Evolutionary conservation across 2,797 vertebrate genomes (phyloP).

Genomic region (Propithecus deckenii): DNA sequence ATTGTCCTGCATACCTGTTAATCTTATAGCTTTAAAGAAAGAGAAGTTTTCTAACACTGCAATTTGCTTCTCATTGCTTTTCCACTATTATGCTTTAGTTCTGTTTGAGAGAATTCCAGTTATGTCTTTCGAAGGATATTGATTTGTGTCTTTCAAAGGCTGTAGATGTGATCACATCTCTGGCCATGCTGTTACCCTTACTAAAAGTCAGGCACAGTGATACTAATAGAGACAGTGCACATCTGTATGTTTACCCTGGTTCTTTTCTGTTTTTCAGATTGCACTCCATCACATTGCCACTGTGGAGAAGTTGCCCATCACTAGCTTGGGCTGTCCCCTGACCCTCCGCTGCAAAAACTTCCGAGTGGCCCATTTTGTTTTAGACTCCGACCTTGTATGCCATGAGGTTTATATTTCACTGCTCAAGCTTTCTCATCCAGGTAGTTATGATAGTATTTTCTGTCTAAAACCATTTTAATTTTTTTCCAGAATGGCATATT

Average conservation of each 20-base stretch:
- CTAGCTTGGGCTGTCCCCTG: slow-evolving; percentile 83
- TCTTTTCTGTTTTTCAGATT: slow-evolving; percentile 81
- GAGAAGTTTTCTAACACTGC: not conserved
- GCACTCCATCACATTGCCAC: slow-evolving; percentile 88
- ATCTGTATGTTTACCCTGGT: not conserved
- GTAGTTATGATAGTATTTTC: slow-evolving; percentile 73
- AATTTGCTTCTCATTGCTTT: not conserved
- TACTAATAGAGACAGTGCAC: not conserved
- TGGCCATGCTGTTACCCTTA: not conserved
- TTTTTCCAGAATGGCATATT: not conserved
- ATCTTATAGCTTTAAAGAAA: not conserved
- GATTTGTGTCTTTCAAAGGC: not conserved
- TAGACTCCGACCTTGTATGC: slow-evolving; percentile 87
- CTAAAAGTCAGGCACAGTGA: not conserved
- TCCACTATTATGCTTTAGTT: slow-evolving; percentile 32
- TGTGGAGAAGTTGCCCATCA: slow-evolving; percentile 87
- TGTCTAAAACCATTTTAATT: not conserved
- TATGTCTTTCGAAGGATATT: not conserved
- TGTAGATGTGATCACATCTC: not conserved
- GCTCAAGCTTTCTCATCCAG: slow-evolving; percentile 89
- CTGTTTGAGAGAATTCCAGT: slow-evolving; percentile 12
- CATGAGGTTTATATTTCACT: slow-evolving; percentile 87
- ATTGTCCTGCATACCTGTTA: not conserved
- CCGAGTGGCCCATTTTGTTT: slow-evolving; percentile 85
- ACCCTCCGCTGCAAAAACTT: slow-evolving; percentile 90